Base-by-base conservation (phyloP, 2,113 vertebrate species). In the Condylura cristata region DNA sequence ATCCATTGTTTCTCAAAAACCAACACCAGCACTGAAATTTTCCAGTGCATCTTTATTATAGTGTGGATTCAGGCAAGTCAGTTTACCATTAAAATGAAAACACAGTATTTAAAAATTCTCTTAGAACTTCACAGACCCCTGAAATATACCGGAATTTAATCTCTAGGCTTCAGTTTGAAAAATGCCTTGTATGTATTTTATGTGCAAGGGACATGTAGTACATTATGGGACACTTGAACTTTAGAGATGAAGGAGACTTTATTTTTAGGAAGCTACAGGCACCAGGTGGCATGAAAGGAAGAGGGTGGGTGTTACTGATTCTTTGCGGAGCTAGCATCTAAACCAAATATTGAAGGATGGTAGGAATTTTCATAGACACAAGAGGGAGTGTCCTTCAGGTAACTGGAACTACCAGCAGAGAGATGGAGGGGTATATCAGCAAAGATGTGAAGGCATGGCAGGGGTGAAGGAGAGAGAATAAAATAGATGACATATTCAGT, bases 1-100 rank as follows among this genome's bases (percentile, higher is more conserved):
- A 34, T 63, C 28, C 51, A 41, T 6, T 37, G 60, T 80, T 91
- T 95, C 79, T 89, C 41, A 95, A 91, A 89, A 32, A 81, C 56
- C 90, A 87, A 90, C 28, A 51, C 20, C 3, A 68, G 79, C 30
- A 63, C 5, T 81, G 68, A 76, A 91, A 81, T 53, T 72, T 30
- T 18, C 24, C 6, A 58, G 70, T 72, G 7, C 39, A 72, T 60
- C 20, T 66, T 86, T 80, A 86, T 89, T 71, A 66, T 72, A 61
- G 85, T 28, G 32, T 79, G 34, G 51, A 75, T 68, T 12, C 65
- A 79, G 58, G 63, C 46, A 58, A 95, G 79, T 90, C 56, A 90
- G 41, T 84, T 90, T 83, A 91, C 65, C 61, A 76, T 79, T 88
- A 79, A 88, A 75, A 91, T 60, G 32, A 91, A 90, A 80, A 90